Evolutionary conservation across 2,113 vertebrate species (phyloP).

Genomic region (Hemibates koningsi): DNA sequence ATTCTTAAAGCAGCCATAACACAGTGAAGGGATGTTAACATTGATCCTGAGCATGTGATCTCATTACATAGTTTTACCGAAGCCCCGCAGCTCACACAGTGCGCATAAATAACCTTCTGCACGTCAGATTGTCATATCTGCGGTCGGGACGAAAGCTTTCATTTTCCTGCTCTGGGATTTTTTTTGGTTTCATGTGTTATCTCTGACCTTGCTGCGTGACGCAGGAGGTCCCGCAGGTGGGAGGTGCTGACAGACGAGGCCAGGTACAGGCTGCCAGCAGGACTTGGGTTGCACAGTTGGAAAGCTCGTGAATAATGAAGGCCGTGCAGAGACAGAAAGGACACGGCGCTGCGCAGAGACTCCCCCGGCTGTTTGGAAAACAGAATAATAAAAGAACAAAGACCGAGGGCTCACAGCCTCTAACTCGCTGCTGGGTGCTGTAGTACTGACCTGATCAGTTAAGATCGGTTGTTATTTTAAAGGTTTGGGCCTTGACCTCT

Average conservation of each 20-base stretch:
- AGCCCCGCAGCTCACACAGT: background rate
- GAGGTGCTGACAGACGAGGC: background rate
- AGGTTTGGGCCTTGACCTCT: background rate
- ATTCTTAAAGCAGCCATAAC: background rate
- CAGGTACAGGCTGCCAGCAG: background rate
- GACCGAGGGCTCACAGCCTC: background rate
- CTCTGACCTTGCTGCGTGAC: background rate
- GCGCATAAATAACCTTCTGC: background rate
- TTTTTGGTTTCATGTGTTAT: background rate
- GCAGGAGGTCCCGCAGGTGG: background rate
- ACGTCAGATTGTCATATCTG: background rate
- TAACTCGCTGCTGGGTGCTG: background rate
- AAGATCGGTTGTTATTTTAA: background rate
- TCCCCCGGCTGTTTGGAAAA: background rate
- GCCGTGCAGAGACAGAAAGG: background rate
- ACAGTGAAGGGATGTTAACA: background rate
- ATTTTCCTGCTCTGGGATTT: background rate
- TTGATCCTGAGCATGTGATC: background rate
- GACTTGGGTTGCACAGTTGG: background rate
- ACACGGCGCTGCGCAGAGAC: background rate
- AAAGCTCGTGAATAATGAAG: slow-evolving; percentile 37
- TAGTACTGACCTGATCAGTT: background rate
- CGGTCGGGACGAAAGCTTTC: background rate
- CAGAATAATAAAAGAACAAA: background rate
- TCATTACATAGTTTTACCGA: background rate